Percentiles rank a stretch among this genome's conserved stretches.
These are phyloP conservation scores for Pseudonaja textilis DNA, from an alignment of 2,113 vertebrate genomes.

Conservation along the genomic window DNA sequence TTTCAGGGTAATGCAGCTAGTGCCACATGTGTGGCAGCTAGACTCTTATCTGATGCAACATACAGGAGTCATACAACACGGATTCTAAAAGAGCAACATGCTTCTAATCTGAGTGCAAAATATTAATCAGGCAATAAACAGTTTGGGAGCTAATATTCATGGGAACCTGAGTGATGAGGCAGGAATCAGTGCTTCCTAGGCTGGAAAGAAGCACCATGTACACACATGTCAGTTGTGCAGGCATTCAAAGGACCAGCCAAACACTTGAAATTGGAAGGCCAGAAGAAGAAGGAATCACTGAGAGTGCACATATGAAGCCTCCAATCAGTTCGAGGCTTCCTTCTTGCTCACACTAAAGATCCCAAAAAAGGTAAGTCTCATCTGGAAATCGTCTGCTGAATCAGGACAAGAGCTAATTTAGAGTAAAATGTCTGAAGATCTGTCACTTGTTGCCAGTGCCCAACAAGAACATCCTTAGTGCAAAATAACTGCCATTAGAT, in stretches of 20 bases:
- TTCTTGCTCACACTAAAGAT: neutral
- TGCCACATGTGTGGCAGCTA: neutral
- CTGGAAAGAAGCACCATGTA: neutral
- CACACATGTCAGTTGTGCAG: neutral
- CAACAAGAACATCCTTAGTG: neutral
- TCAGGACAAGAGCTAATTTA: neutral
- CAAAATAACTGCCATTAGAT: neutral
- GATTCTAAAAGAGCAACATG: neutral
- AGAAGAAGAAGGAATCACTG: neutral
- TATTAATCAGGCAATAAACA: neutral
- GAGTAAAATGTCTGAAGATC: neutral
- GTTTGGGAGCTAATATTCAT: neutral
- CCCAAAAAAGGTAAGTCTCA: neutral
- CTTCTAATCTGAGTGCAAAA: neutral
- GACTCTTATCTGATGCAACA: neutral
- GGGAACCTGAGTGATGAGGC: neutral
- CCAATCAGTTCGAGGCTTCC: neutral
- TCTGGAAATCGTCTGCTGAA: neutral
- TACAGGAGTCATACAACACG: neutral
- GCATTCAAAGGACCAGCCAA: neutral
- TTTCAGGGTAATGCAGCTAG: neutral
- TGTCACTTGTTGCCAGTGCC: neutral
- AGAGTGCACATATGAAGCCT: neutral
- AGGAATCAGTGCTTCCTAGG: neutral
- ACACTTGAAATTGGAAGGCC: neutral